Base-by-base conservation (phyloP, 1,140 invertebrate genomes). In the Archegozetes longisetosus region DNA sequence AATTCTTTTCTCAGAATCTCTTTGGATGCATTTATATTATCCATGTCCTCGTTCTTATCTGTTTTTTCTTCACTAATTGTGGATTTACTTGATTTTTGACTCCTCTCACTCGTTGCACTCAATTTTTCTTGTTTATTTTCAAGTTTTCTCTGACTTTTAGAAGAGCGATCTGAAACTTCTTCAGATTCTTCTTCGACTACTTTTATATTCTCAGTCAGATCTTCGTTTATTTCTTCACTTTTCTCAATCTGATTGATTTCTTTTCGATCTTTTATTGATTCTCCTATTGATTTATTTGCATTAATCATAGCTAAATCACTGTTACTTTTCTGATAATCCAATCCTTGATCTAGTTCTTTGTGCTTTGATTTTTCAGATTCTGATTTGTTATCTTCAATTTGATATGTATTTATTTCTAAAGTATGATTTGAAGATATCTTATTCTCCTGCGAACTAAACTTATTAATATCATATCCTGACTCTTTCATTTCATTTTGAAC, bases 151-250 rank as follows among this genome's bases (percentile, higher is more conserved):
- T n/a, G n/a, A n/a, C n/a, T n/a, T n/a, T n/a, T n/a, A n/a, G n/a
- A n/a, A n/a, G n/a, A n/a, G n/a, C n/a, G n/a, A n/a, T n/a, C 28
- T 46, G 54, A 20, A 46, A 55, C 40, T 52, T 48, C 52, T 40
- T 61, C 52, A 26, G 49, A 26, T 62, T 58, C 63, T 63, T 51
- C 32, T 49, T 62, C 46, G 65, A 57, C 25, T 66, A 71, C 60
- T 65, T 74, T 71, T 71, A 72, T 26, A 52, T 27, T 61, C 26
- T 23, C 23, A 2, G 25, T 57, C 20, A 14, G 13, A 14, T 63
- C 24, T 28, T 23, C 49, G 12, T 27, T 53, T 58, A 58, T 53
- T 14, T 61, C 40, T 52, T 55, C 50, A 20, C 28, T 12, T 27
- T 47, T 53, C 26, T 61, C 55, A 57, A 64, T 67, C 66, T 20